phyloP scores from a whole-genome alignment of 2,888 invertebrate species.

The Sialis lutaria region DNA sequence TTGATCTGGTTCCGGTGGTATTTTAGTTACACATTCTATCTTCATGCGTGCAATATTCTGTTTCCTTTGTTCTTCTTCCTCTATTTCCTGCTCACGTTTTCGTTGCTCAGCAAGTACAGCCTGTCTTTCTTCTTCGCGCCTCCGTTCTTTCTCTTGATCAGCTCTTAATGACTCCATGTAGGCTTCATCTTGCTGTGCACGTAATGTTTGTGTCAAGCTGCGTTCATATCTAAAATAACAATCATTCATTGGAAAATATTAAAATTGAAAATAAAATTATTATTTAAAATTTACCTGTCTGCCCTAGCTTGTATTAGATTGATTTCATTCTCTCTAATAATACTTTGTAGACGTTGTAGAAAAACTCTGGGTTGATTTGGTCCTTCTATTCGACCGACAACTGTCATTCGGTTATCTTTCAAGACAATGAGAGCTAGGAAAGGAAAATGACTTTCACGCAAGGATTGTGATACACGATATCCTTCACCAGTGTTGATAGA shows the following conservation, averaged over 20 bases:
- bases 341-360: conserved; percentile 49
- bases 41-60: conserved; percentile 47
- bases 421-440: conserved; percentile 81
- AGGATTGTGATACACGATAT: conserved; percentile 75
- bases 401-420: conserved; percentile 82
- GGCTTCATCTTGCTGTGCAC: conserved; percentile 86
- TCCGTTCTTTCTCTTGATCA: conserved; percentile 87
- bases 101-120: conserved; percentile 27
- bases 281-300: conserved; percentile 41
- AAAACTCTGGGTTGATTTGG: conserved; percentile 55
- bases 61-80: conserved; percentile 27
- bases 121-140: conserved; percentile 36
- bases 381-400: conserved; percentile 82
- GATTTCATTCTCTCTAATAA: conserved; percentile 73
- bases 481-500: conserved; percentile 80
- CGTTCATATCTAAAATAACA: conserved; percentile 44
- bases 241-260: neutral
- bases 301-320: conserved; percentile 74
- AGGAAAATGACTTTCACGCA: conserved; percentile 68
- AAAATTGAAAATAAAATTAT: neutral
- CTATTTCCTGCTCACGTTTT: conserved; percentile 23
- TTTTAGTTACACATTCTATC: conserved; percentile 39
- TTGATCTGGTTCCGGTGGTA: conserved; percentile 62
- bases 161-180: conserved; percentile 79
- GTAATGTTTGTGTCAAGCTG: conserved; percentile 67